Percentiles rank a stretch among this genome's conserved stretches.
phyloP scores from a whole-genome alignment of 2,888 invertebrate species.

The Hemicrepidius hirtus region DNA sequence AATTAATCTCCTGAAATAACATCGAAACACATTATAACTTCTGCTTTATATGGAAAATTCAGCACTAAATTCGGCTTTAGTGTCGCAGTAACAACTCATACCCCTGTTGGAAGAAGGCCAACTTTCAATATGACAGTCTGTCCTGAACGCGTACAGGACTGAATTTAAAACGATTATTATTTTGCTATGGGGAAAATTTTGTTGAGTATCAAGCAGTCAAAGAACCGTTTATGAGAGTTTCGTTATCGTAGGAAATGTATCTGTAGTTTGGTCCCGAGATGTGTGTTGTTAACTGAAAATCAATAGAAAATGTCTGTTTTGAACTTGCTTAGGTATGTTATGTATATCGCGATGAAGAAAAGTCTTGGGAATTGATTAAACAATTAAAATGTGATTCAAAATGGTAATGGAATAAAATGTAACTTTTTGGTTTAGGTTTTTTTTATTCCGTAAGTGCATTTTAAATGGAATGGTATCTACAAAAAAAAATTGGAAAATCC shows the following conservation, averaged over 20 bases:
- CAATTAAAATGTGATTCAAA: too few species aligned
- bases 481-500: too few species aligned
- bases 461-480: too few species aligned
- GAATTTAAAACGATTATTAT: too few species aligned
- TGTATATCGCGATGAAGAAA: neutral
- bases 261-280: neutral
- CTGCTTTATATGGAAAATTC: neutral
- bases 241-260: too few species aligned
- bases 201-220: too few species aligned
- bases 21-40: neutral
- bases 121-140: slow-evolving; percentile 2
- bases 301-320: neutral
- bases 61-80: slow-evolving; percentile 8
- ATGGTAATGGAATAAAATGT: too few species aligned
- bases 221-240: too few species aligned
- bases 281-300: slow-evolving; percentile 22
- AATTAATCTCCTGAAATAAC: neutral
- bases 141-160: too few species aligned
- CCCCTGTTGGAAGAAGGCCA: slow-evolving; percentile 15
- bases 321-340: neutral
- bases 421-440: too few species aligned
- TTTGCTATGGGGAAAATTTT: too few species aligned
- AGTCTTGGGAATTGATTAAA: neutral
- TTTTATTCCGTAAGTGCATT: too few species aligned
- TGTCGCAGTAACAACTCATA: slow-evolving; percentile 31